Evolutionary conservation across 1,140 invertebrate species (phyloP).

Genomic region (Daktulosphaira vitifoliae): DNA sequence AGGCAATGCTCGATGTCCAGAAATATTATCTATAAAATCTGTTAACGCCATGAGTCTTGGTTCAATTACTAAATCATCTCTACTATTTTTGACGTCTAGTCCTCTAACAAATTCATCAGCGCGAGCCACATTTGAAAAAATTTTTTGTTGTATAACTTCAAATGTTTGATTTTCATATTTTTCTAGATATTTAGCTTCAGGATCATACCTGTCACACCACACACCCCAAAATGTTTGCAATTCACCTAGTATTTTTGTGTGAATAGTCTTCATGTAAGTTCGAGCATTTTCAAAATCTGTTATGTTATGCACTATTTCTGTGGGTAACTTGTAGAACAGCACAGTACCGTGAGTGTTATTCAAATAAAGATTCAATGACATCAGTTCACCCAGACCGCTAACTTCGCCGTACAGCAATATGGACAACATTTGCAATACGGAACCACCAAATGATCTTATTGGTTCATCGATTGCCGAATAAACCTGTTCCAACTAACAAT

Average conservation of each 20-base stretch:
- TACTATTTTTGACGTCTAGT: not conserved
- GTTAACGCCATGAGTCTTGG: not conserved
- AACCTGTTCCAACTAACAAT: not conserved
- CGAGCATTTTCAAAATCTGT: not conserved
- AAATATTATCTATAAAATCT: not conserved
- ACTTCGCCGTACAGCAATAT: not conserved
- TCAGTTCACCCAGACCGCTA: not conserved
- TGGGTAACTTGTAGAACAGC: not conserved
- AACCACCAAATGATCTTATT: not conserved
- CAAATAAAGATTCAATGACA: constrained; percentile 14
- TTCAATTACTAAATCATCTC: not conserved
- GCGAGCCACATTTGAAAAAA: not conserved
- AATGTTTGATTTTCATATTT: not conserved
- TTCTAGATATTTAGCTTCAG: not conserved
- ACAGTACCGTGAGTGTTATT: not conserved
- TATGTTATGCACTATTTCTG: not conserved
- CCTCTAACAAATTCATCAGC: not conserved
- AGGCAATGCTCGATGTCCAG: not conserved
- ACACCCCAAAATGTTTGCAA: not conserved
- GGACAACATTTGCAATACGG: not conserved
- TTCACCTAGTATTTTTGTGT: not conserved
- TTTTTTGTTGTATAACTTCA: not conserved
- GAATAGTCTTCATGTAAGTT: not conserved
- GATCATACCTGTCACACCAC: not conserved
- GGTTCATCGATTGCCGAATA: not conserved